Evolutionary conservation across 2,888 invertebrate genomes (phyloP), one percentile per base, ranked within the genome.

Genomic region (Lydus trimaculatus): DNA sequence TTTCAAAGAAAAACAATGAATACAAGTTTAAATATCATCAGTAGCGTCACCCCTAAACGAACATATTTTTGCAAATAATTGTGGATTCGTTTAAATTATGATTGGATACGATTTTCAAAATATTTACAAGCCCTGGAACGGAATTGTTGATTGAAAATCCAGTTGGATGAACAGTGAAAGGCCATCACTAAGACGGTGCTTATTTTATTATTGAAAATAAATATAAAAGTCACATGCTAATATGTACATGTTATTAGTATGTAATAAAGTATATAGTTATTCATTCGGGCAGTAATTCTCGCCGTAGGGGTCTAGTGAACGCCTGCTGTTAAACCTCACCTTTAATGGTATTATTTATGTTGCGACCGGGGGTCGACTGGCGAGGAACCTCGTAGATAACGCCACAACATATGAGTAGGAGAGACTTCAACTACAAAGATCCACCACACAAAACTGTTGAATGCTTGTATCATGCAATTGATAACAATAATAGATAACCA

Each of bases 341-440:
- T 86, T 85, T 86, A 86, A 85, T 85, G 84, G 85, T 81, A 83
- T 85, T 85, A 86, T 86, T 86, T 86, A 86, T 86, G 85, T 80
- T 78, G 78, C 75, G 75, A 76, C 76, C 76, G 79, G 80, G 76
- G 79, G 79, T 80, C 81, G 76, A 81, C 76, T 79, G 77, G 79
- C 76, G 74, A 78, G 81, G 77, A 75, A 43, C 76, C 76, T 78
- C 79, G 78, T 81, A 80, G 78, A 77, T 75, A 75, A 43, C 20
- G 20, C 48, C 48, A 52, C 48, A 52, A 52, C 48, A 36, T 3
- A 15, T 17, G n/a, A 0, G n/a, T n/a, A 43, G n/a, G 43, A 17
- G 43, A 17, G 48, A 52, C 48, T 52, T 23, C 48, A 23, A 52
- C 48, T 52, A 52, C 23, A n/a, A n/a, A 52, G 48, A 52, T 52